phyloP scores from a whole-genome alignment of 2,113 vertebrate species.

The Sander lucioperca region DNA sequence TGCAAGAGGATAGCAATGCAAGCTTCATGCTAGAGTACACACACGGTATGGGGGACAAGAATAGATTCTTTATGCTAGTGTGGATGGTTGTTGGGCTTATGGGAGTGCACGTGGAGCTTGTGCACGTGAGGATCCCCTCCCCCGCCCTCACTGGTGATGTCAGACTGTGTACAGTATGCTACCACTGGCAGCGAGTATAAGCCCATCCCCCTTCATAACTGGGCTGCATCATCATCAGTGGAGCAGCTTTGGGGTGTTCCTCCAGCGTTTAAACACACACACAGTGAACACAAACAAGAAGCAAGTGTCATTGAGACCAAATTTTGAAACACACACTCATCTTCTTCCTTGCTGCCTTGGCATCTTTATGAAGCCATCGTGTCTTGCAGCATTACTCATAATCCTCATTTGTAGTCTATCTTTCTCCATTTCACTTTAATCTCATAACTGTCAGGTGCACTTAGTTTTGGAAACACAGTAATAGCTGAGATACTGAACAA shows the following conservation, averaged over 20 bases:
- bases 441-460: constrained; percentile 19
- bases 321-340: not conserved
- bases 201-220: constrained; percentile 50
- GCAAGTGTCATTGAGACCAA: constrained; percentile 9
- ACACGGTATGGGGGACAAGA: constrained; percentile 24
- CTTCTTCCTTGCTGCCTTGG: not conserved
- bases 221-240: constrained; percentile 23
- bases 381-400: constrained; percentile 39
- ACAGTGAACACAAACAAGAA: constrained; percentile 16
- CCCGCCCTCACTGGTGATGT: constrained; percentile 46
- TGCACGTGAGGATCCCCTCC: constrained; percentile 59
- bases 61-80: constrained; percentile 38
- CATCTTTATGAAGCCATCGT: not conserved
- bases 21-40: constrained; percentile 49
- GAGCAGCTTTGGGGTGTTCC: constrained; percentile 39
- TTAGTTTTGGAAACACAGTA: constrained; percentile 1
- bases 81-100: constrained; percentile 49
- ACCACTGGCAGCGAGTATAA: constrained; percentile 23
- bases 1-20: constrained; percentile 22
- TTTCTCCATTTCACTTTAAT: constrained; percentile 50
- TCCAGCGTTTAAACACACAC: constrained; percentile 27
- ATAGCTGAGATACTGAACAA: constrained; percentile 1
- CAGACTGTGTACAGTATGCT: constrained; percentile 54
- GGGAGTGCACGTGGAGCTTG: constrained; percentile 47
- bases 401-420: constrained; percentile 25